These are phyloP conservation scores for Paedocypris micromegethes DNA, from an alignment of 2,797 vertebrate genomes.

Conservation along the genomic window DNA sequence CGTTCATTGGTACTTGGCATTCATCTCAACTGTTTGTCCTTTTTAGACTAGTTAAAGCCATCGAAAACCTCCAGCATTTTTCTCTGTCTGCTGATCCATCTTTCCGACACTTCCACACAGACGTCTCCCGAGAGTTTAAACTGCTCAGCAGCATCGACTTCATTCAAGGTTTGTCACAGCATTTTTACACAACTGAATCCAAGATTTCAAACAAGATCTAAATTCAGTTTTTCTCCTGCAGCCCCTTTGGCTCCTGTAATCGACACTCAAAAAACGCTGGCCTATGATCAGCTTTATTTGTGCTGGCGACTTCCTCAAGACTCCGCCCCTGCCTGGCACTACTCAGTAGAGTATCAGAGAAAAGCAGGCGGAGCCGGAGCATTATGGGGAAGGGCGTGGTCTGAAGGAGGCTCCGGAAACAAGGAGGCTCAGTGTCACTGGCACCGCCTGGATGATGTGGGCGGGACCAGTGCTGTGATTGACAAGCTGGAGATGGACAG, in stretches of 20 bases:
- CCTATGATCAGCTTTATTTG: conserved; percentile 93
- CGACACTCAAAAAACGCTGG: conserved; percentile 93
- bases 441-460: conserved; percentile 86
- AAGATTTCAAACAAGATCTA: too few species aligned
- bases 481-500: conserved; percentile 87
- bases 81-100: conserved; percentile 78
- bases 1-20: too few species aligned
- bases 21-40: background rate
- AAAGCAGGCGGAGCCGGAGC: conserved; percentile 76
- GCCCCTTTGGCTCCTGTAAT: conserved; percentile 90
- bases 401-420: conserved; percentile 72
- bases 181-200: background rate
- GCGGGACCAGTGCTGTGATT: conserved; percentile 81
- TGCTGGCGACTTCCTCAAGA: conserved; percentile 94
- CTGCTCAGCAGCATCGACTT: conserved; percentile 79
- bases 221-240: conserved; percentile 51
- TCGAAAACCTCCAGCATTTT: conserved; percentile 86
- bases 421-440: conserved; percentile 72
- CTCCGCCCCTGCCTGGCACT: conserved; percentile 91
- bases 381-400: conserved; percentile 77
- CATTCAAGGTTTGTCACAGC: conserved; percentile 73
- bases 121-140: conserved; percentile 82
- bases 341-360: conserved; percentile 87
- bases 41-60: conserved; percentile 80
- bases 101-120: conserved; percentile 86